Percentiles rank a stretch among this genome's conserved stretches.
Conservation (phyloP, 1,140 invertebrate genomes). For the Drosophila arizonae region DNA sequence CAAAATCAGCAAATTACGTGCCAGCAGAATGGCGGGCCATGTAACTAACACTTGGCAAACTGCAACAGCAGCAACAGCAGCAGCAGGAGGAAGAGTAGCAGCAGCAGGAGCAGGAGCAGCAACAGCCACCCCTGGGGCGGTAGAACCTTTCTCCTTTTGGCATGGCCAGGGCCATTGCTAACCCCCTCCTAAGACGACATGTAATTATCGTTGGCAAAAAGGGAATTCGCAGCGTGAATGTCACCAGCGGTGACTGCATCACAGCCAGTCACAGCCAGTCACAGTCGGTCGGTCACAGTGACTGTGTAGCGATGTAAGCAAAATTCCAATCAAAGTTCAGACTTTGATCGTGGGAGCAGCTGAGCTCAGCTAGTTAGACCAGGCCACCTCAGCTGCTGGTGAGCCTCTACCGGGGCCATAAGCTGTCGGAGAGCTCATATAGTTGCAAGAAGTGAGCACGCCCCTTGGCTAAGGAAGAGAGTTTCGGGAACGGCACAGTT, state of each 20-base stretch:
- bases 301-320: background rate
- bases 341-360: too few relatives aligned
- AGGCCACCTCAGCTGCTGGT: too few relatives aligned
- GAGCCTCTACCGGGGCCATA: background rate
- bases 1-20: slow-evolving; percentile 80
- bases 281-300: slow-evolving; percentile 20
- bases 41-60: slow-evolving; percentile 70
- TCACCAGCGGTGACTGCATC: slow-evolving; percentile 28
- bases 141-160: background rate
- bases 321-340: too few relatives aligned
- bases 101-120: background rate
- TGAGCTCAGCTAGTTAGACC: too few relatives aligned
- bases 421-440: too few relatives aligned
- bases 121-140: background rate
- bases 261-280: background rate
- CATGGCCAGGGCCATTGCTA: slow-evolving; percentile 48
- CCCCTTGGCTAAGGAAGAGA: background rate
- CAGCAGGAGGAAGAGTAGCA: background rate
- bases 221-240: slow-evolving; percentile 30
- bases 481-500: background rate
- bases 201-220: slow-evolving; percentile 71
- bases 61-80: slow-evolving; percentile 11
- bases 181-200: slow-evolving; percentile 62
- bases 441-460: background rate
- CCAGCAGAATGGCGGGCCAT: slow-evolving; percentile 60